Conservation (phyloP, 2,888 invertebrate genomes). For the Cheilosia variabilis region DNA sequence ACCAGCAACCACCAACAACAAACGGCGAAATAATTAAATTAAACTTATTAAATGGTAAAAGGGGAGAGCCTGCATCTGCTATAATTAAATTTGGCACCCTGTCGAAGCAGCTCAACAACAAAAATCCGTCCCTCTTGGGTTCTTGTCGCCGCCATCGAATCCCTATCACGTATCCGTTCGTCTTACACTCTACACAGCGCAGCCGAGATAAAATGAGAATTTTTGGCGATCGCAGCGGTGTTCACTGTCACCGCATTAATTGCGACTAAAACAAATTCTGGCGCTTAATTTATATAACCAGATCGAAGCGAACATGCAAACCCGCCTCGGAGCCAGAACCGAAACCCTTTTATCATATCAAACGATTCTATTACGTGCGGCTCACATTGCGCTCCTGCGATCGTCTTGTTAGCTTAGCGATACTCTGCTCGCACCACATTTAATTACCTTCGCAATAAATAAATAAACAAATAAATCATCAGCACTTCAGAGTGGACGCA, state of each 20-base stretch:
- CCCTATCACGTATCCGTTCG: conserved; percentile 64
- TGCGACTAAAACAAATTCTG: conserved; percentile 68
- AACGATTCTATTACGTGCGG: conserved; percentile 46
- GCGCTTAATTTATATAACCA: conserved; percentile 73
- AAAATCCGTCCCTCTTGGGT: conserved; percentile 29
- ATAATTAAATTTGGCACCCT: conserved; percentile 71
- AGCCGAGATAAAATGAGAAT: conserved; percentile 40
- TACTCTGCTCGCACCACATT: conserved; percentile 30
- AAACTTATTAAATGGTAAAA: conserved; percentile 53
- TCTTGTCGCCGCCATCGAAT: conserved; percentile 52
- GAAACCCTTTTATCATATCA: conserved; percentile 9
- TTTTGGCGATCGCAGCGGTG: conserved; percentile 66
- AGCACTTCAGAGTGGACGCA: conserved; percentile 51
- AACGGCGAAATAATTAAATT: conserved; percentile 48
- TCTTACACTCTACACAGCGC: conserved; percentile 7
- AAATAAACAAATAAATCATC: conserved; percentile 69
- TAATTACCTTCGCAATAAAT: conserved; percentile 65
- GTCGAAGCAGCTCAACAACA: conserved; percentile 47
- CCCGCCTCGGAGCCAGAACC: not conserved
- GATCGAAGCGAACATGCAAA: not conserved
- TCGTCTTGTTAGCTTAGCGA: conserved; percentile 11
- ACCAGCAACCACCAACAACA: no score
- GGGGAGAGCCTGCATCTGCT: conserved; percentile 43
- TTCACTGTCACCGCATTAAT: conserved; percentile 71
- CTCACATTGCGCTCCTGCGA: not conserved